phyloP scores from a whole-genome alignment of 1,140 invertebrate species.

The Aphelinus atriplicis region DNA sequence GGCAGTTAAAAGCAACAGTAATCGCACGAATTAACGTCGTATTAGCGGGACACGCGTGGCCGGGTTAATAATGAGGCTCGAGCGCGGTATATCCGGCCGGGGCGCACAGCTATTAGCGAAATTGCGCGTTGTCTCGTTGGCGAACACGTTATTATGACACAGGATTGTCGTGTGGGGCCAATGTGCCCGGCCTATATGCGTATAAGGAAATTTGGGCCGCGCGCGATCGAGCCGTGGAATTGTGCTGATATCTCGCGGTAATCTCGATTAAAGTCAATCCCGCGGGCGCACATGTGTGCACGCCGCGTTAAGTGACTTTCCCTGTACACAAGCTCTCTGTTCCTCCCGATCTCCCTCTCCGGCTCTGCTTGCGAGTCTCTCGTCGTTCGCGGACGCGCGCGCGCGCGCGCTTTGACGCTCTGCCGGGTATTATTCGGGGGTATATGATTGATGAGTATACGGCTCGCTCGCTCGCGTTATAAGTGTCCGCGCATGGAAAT shows the following conservation, averaged over 20 bases:
- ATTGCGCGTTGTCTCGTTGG: no score
- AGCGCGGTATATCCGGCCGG: no score
- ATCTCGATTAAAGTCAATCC: constrained; percentile 29
- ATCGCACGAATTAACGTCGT: no score
- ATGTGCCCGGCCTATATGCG: no score
- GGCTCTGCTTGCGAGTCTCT: constrained; percentile 4
- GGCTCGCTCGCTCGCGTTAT: background rate
- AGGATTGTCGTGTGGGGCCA: no score
- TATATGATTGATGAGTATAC: constrained; percentile 25
- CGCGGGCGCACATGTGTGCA: constrained; percentile 5
- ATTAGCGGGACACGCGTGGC: no score
- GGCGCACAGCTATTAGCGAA: no score
- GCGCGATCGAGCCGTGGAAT: constrained; percentile 46
- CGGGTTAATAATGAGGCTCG: no score
- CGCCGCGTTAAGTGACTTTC: constrained; percentile 39
- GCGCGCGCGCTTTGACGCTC: background rate
- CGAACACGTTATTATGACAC: no score
- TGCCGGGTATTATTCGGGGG: constrained; percentile 26
- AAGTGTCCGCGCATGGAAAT: constrained; percentile 9
- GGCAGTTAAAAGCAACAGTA: no score
- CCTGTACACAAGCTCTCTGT: constrained; percentile 20
- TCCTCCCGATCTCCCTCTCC: constrained; percentile 12
- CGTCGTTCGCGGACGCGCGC: background rate
- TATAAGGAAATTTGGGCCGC: no score
- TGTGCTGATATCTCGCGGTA: constrained; percentile 41